Evolutionary conservation across 2,888 invertebrate genomes (phyloP), one percentile per base, ranked within the genome.

Genomic region (Nemapogon koenigi): DNA sequence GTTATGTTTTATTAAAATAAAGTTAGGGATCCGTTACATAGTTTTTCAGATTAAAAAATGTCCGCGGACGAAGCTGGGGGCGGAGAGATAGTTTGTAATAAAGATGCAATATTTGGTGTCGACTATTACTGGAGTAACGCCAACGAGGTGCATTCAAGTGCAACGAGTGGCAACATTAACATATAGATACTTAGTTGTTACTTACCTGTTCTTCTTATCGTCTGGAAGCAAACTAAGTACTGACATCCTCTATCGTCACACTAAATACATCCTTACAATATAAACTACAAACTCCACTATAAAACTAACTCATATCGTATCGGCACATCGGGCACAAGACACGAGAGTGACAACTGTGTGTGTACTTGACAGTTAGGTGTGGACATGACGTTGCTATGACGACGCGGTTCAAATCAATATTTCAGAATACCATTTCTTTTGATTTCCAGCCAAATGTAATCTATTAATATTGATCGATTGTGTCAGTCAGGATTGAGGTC

Each of bases 171-270:
- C 33, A 33, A 25, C 43, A 37, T 45, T 35, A 16, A 6, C 10
- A 22, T 16, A 22, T 35, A 35, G 16, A 11, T 11, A 40, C 4
- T 15, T 19, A 32, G 30, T 19, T 28, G 17, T 33, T 19, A 46
- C 49, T 36, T 41, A 70, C 73, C 69, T 62, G 42, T 67, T 75
- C 35, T 56, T 59, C 53, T 63, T 76, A 46, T 80, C 81, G 56
- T 81, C 81, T 11, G 80, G 76, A 37, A 76, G 59, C 39, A 81
- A 58, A 60, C 79, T 81, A 51, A 81, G 46, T 46, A 73, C 66
- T 55, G 82, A 79, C 75, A 80, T 78, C 38, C 45, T 70, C 49
- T 46, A 17, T 49, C 51, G 59, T 53, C 49, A 41, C 39, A 43
- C 47, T 42, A 50, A 43, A 49, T 49, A 52, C 69, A 73, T 73